These are phyloP conservation scores for Sebastes wilsoni DNA, from an alignment of 2,797 vertebrate genomes.

Conservation along the genomic window DNA sequence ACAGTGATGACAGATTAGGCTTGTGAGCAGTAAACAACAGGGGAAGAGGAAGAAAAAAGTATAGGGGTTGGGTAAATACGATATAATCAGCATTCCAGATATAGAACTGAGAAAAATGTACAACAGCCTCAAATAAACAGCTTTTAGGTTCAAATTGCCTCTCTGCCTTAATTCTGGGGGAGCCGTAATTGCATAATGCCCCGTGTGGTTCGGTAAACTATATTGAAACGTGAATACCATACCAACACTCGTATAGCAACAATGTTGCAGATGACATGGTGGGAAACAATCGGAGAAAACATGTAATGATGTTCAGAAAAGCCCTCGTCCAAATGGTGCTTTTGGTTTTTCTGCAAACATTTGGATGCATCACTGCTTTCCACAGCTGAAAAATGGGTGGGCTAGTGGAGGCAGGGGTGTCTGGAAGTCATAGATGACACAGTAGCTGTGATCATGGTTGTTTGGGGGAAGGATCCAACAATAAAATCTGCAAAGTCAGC, in stretches of 20 bases:
- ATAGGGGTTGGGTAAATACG: slow-evolving; percentile 43
- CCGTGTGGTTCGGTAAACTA: slow-evolving; percentile 49
- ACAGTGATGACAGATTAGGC: slow-evolving; percentile 56
- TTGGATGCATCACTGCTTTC: slow-evolving; percentile 4
- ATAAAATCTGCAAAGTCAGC: slow-evolving; percentile 58
- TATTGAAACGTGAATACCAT: slow-evolving; percentile 35
- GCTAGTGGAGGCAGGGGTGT: background rate
- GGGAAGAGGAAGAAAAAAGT: slow-evolving; percentile 47
- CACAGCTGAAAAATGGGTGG: slow-evolving; percentile 5
- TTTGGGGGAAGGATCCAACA: background rate
- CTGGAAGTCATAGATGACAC: background rate
- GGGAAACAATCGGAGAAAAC: background rate
- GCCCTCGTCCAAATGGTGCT: background rate
- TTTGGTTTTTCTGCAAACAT: slow-evolving; percentile 12
- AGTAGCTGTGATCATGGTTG: slow-evolving; percentile 20
- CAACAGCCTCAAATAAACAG: slow-evolving; percentile 74
- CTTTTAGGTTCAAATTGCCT: slow-evolving; percentile 65
- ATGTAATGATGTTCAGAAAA: slow-evolving; percentile 17
- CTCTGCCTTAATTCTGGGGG: slow-evolving; percentile 55
- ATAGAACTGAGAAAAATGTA: slow-evolving; percentile 65
- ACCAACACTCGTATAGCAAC: slow-evolving; percentile 13
- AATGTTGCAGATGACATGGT: slow-evolving; percentile 8
- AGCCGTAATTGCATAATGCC: slow-evolving; percentile 62
- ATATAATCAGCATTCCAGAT: slow-evolving; percentile 71
- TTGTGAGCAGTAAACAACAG: slow-evolving; percentile 49